These are phyloP conservation scores for Acanthurus lineatus DNA, from an alignment of 2,797 vertebrate genomes.

Conservation along the genomic window DNA sequence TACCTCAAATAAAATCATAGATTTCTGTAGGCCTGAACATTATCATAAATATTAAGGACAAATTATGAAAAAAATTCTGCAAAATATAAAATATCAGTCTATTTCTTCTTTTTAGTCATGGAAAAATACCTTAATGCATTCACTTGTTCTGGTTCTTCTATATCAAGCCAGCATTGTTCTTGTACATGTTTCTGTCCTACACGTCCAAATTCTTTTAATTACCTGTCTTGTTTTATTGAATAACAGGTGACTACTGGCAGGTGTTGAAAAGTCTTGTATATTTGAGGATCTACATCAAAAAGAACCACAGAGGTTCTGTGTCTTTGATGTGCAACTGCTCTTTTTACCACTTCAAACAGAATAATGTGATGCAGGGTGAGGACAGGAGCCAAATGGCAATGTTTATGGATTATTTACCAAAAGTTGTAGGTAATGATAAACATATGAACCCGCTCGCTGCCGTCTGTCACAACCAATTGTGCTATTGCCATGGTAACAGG, in stretches of 20 bases:
- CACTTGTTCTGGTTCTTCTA: too few species aligned
- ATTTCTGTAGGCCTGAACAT: too few species aligned
- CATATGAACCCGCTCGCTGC: slow-evolving; percentile 31
- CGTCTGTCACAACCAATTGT: slow-evolving; percentile 24
- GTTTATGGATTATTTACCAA: slow-evolving; percentile 66
- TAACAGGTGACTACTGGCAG: slow-evolving; percentile 1
- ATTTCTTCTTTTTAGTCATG: too few species aligned
- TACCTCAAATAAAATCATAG: too few species aligned
- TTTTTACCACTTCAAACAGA: slow-evolving; percentile 78
- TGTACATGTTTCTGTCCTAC: neutral
- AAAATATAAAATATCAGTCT: too few species aligned
- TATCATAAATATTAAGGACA: too few species aligned
- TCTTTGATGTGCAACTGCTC: slow-evolving; percentile 72
- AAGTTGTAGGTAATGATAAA: slow-evolving; percentile 59
- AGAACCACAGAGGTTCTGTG: slow-evolving; percentile 21
- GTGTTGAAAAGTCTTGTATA: slow-evolving; percentile 30
- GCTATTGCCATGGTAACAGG: slow-evolving; percentile 1
- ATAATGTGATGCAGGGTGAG: slow-evolving; percentile 55
- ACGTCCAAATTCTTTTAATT: neutral
- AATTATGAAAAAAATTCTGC: too few species aligned
- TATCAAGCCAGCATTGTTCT: too few species aligned
- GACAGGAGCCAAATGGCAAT: slow-evolving; percentile 63
- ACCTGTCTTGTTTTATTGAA: slow-evolving; percentile 27
- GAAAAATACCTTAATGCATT: too few species aligned
- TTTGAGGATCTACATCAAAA: slow-evolving; percentile 69